These are phyloP conservation scores for Lordiphosa fenestrarum DNA, from an alignment of 2,888 invertebrate species.

Conservation along the genomic window DNA sequence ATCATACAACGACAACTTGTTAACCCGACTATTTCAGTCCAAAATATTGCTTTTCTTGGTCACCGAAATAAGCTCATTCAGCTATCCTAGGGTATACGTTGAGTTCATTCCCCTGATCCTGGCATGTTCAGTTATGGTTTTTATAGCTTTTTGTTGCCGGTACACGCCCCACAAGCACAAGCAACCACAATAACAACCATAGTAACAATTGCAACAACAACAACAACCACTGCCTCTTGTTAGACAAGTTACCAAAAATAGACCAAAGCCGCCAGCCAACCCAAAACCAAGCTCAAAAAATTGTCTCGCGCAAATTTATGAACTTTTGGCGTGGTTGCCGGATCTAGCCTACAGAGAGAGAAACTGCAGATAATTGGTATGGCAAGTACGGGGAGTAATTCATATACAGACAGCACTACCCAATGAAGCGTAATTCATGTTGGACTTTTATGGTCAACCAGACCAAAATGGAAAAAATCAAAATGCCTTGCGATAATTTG, in stretches of 20 bases:
- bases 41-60: no score
- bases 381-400: slow-evolving; percentile 30
- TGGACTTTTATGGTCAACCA: slow-evolving; percentile 46
- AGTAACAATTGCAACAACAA: slow-evolving; percentile 23
- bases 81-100: background rate
- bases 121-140: slow-evolving; percentile 45
- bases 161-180: slow-evolving; percentile 30
- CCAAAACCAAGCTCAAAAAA: slow-evolving; percentile 47
- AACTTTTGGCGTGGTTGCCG: slow-evolving; percentile 19
- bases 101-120: background rate
- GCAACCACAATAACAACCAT: slow-evolving; percentile 22
- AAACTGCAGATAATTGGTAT: slow-evolving; percentile 36
- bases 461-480: slow-evolving; percentile 7
- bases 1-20: no score
- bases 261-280: slow-evolving; percentile 47
- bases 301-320: slow-evolving; percentile 50
- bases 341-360: slow-evolving; percentile 7
- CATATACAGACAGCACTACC: slow-evolving; percentile 30
- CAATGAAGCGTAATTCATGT: slow-evolving; percentile 47
- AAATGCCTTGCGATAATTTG: slow-evolving; percentile 30
- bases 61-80: no score
- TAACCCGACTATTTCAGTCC: no score
- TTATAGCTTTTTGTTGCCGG: slow-evolving; percentile 23
- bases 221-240: slow-evolving; percentile 42
- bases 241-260: slow-evolving; percentile 74